A percentile compares a stretch with the other conserved stretches of the same genome.
Conservation (phyloP, 2,113 vertebrate species). For the Cercopithecus mona region DNA sequence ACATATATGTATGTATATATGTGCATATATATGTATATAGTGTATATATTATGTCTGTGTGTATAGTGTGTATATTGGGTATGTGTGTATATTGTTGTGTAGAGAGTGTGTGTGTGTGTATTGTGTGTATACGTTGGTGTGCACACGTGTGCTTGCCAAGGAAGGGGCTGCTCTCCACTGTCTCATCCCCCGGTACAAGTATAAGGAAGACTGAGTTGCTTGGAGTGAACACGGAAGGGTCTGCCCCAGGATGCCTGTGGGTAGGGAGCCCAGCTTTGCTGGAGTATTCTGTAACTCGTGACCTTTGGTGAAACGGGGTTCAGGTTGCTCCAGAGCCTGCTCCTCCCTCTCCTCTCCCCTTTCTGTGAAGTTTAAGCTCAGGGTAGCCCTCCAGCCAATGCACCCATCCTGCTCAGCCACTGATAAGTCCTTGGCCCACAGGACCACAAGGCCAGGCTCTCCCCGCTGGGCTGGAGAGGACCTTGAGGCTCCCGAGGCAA, state of each 20-base stretch:
- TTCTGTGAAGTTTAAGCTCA: not conserved
- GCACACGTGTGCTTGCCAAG: not conserved
- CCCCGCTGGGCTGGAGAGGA: rapidly evolving
- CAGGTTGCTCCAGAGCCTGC: no score
- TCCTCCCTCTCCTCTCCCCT: not conserved
- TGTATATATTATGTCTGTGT: not conserved
- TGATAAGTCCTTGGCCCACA: rapidly evolving
- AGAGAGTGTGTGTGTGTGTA: not conserved
- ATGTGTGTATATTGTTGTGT: not conserved
- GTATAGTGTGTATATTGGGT: not conserved
- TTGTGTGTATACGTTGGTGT: no score
- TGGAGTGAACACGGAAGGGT: not conserved
- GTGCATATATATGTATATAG: no score
- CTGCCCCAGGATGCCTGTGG: no score
- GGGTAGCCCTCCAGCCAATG: rapidly evolving
- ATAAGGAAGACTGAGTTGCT: not conserved
- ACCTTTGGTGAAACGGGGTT: not conserved
- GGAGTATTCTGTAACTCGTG: not conserved
- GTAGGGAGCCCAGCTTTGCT: no score
- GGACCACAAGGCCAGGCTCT: not conserved
- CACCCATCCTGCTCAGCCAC: not conserved
- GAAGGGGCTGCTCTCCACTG: rapidly evolving
- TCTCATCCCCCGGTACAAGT: no score
- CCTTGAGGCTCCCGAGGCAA: rapidly evolving
- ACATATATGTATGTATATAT: no score